Evolutionary conservation across 2,888 invertebrate genomes (phyloP).

Genomic region (Platycheirus albimanus): DNA sequence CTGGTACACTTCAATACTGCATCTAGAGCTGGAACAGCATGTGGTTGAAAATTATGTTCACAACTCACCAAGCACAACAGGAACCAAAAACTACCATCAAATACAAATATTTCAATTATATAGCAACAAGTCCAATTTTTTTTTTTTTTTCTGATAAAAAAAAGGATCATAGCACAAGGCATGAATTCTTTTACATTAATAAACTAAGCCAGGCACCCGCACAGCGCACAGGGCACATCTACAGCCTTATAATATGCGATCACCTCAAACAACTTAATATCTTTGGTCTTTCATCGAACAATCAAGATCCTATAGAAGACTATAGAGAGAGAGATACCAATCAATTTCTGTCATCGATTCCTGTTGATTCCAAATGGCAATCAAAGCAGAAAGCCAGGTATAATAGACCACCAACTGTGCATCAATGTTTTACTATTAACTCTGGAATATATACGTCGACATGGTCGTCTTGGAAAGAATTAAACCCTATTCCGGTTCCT

Average conservation of each 20-base stretch:
- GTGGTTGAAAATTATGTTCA: no score
- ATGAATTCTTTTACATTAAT: no score
- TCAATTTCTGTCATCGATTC: constrained; percentile 70
- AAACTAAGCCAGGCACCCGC: no score
- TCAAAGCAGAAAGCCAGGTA: constrained; percentile 29
- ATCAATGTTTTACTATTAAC: constrained; percentile 50
- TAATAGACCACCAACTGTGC: constrained; percentile 65
- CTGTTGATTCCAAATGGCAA: constrained; percentile 52
- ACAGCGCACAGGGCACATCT: no score
- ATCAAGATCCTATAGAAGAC: constrained; percentile 63
- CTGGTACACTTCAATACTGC: no score
- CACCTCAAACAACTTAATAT: constrained; percentile 30
- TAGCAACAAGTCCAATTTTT: neutral
- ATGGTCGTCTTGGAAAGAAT: constrained; percentile 16
- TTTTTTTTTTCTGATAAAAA: no score
- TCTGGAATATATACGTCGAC: constrained; percentile 8
- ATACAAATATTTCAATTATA: neutral
- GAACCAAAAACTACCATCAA: no score
- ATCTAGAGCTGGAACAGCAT: no score
- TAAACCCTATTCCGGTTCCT: constrained; percentile 59
- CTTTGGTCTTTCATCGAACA: constrained; percentile 48
- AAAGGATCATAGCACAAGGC: no score
- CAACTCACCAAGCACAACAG: no score
- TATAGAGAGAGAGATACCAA: constrained; percentile 63
- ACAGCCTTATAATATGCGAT: no score